phyloP scores from a whole-genome alignment of 2,888 invertebrate species.

The Rhamphomyia laevipes region DNA sequence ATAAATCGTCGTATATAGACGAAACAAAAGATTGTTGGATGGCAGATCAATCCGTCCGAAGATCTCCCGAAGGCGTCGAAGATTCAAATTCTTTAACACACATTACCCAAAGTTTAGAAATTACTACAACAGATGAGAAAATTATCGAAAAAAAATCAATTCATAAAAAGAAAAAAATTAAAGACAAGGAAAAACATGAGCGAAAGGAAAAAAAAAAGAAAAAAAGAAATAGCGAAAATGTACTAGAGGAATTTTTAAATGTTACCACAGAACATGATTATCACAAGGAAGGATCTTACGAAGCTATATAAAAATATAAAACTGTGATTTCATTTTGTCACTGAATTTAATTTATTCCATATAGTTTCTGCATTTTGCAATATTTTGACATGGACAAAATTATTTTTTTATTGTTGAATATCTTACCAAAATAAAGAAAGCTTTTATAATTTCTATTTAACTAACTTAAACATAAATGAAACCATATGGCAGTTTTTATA shows the following conservation, averaged over 20 bases:
- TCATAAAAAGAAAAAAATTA: background rate
- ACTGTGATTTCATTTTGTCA: too few relatives aligned
- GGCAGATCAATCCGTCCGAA: constrained; percentile 54
- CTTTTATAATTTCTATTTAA: too few relatives aligned
- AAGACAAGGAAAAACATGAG: constrained; percentile 13
- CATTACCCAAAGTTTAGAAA: constrained; percentile 10
- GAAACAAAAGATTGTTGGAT: constrained; percentile 51
- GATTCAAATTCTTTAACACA: constrained; percentile 31
- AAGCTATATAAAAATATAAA: constrained; percentile 40
- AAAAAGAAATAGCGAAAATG: constrained; percentile 37
- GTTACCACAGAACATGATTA: constrained; percentile 40
- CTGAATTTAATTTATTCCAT: too few relatives aligned
- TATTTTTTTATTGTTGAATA: too few relatives aligned
- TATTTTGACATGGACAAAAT: too few relatives aligned
- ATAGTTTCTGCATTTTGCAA: too few relatives aligned
- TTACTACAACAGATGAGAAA: constrained; percentile 1
- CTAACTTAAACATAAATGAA: too few relatives aligned
- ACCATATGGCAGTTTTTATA: too few relatives aligned
- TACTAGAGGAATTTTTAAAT: constrained; percentile 51
- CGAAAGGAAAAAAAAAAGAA: constrained; percentile 36
- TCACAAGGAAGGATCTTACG: constrained; percentile 45
- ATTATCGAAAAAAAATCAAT: constrained; percentile 27
- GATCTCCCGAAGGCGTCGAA: constrained; percentile 63
- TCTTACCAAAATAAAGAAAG: too few relatives aligned
- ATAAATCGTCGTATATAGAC: constrained; percentile 30